Evolutionary conservation across 2,888 invertebrate species (phyloP), one percentile per base, ranked within the genome.

Genomic region (Leucophora obtusa): DNA sequence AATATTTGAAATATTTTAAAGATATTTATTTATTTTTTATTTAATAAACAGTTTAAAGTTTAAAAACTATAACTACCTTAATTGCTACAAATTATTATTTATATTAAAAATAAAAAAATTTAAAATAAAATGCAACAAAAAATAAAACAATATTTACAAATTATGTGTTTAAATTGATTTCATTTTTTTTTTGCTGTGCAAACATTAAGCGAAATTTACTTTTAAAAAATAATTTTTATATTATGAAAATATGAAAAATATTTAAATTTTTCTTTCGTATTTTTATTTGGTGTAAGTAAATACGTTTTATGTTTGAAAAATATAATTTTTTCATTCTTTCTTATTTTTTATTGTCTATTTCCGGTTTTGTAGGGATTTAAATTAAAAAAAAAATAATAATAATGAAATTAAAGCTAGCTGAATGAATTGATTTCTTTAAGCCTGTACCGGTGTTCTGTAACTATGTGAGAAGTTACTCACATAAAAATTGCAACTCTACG

Each of bases 311-410:
- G 43, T 76, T 79, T 79, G 54, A 66, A 78, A 79, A 72, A 77
- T 78, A 73, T 66, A 68, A 17, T 53, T 33, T 15, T 33, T 62
- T 73, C 24, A 62, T 47, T 56, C 14, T 58, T 28, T 58, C 62
- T 71, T 24, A 24, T 28, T 33, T 77, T 11, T 82, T 82, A 78
- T 82, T 82, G 78, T 82, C 79, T 82, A 78, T 82, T 82, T 75
- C 47, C 63, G 74, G 74, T 75, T 75, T 47, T 73, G 65, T 60
- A 17, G 60, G n/a, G 10, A 11, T 60, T 47, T 33, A 50, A 62
- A 47, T 47, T 47, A n/a, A 1, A 1, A 14, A 11, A 10, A 35
- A 43, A 43, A 14, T n/a, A n/a, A n/a, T 43, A 43, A 43, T 43
- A 24, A 24, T 24, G 24, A 28, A 28, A 47, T 47, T 5, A 47